phyloP scores from a whole-genome alignment of 2,113 vertebrate species.

The Zosterops pallidus region DNA sequence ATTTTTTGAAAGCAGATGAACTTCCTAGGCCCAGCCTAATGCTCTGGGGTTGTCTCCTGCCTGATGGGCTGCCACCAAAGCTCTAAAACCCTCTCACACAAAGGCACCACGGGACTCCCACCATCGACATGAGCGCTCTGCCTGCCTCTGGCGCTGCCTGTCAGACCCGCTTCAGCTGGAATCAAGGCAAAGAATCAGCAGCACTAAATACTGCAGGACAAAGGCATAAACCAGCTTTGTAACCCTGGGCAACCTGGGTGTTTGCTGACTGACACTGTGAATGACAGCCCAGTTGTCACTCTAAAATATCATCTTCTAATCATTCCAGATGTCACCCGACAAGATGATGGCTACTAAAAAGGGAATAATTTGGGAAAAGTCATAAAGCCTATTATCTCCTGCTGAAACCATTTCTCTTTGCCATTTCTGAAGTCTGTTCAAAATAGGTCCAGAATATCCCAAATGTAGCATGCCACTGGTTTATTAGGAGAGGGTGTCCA shows the following conservation, averaged over 20 bases:
- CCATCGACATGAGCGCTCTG: constrained; percentile 3
- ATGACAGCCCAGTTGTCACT: constrained; percentile 57
- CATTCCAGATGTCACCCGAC: constrained; percentile 57
- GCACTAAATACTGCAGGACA: constrained; percentile 56
- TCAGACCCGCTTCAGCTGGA: constrained; percentile 38
- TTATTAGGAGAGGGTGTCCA: not conserved
- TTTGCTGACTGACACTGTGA: constrained; percentile 61
- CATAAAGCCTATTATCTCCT: constrained; percentile 60
- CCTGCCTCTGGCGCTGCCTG: not conserved
- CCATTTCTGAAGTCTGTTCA: constrained; percentile 23
- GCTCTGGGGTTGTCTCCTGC: not conserved
- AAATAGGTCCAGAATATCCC: constrained; percentile 48
- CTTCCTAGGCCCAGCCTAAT: not conserved
- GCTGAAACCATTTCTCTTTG: constrained; percentile 53
- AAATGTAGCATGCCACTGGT: not conserved
- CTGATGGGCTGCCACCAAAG: constrained; percentile 15
- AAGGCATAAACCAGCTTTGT: constrained; percentile 60
- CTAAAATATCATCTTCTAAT: constrained; percentile 48
- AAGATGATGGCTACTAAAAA: constrained; percentile 65
- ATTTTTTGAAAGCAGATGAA: not conserved
- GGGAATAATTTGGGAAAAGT: constrained; percentile 59
- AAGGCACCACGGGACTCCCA: constrained; percentile 47
- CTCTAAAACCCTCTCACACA: not conserved
- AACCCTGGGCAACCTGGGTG: constrained; percentile 65
- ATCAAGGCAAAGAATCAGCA: constrained; percentile 59